Base-by-base conservation (phyloP, 64 coral and sea anemone genomes). In the Montipora cactus region DNA sequence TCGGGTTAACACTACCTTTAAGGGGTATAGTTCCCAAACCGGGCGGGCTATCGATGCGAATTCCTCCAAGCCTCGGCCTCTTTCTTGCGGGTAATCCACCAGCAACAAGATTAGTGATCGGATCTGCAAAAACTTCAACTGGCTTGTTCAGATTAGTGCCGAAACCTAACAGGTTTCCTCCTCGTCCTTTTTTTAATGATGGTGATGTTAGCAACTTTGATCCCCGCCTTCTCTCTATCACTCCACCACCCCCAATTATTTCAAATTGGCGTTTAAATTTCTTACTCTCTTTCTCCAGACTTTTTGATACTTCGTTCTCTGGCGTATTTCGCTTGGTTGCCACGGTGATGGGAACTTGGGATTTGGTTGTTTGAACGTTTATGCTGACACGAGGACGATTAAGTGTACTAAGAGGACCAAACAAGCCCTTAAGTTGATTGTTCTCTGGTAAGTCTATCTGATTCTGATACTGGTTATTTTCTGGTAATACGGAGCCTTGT, bases 321-420 rank as follows among this genome's bases (percentile, higher is more conserved):
- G 15, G 19, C 46, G 14, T 19, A 48, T 8, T 55, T 59, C 48
- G 19, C 49, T 76, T 52, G 52, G 51, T 44, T 62, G n/a, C 58
- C 14, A 47, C 14, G 2, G 47, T 45, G 50, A 37, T 59, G 16
- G 87, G 87, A 22, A 89, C 87, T 16, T 59, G 21, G 25, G 87
- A 89, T 67, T 89, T 89, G 46, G 87, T 51, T 10, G 87, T 89
- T 89, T 89, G 87, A 46, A 89, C 87, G 71, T 89, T 89, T 59
- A 89, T 89, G 87, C 76, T 89, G 4, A 89, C 87, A 21, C 53
- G 87, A 44, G 87, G 87, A 16, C 44, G 20, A 44, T 78, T 16
- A 89, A 59, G 20, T 89, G 50, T 16, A 21, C 44, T 44, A 77
- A 61, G 15, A 47, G 59, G 49, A 9, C 19, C 47, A 18, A 51